Evolutionary conservation across 2,113 vertebrate species (phyloP).

Genomic region (Centropus unirufus): DNA sequence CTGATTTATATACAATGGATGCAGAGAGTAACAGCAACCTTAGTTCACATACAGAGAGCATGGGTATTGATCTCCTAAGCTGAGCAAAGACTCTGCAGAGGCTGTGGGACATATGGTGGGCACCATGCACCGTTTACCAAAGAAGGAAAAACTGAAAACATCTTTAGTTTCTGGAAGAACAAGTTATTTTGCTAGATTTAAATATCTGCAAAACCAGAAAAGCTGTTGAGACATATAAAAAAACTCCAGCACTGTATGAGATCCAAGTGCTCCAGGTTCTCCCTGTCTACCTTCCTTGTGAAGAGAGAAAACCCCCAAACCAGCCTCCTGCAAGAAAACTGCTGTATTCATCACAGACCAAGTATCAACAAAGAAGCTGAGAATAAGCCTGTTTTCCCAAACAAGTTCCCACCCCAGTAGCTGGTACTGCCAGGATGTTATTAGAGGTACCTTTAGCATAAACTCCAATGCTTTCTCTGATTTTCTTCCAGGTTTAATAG

Average conservation of each 20-base stretch:
- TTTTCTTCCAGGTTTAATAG: not conserved
- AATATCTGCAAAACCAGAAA: not conserved
- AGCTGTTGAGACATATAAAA: not conserved
- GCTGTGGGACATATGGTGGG: too few species aligned
- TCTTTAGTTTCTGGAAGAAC: not conserved
- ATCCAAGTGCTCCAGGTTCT: not conserved
- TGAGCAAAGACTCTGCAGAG: not conserved
- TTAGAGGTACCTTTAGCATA: not conserved
- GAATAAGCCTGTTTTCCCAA: not conserved
- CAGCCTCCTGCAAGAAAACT: not conserved
- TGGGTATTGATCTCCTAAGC: not conserved
- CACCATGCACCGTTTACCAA: not conserved
- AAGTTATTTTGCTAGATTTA: not conserved
- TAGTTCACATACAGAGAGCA: accelerated
- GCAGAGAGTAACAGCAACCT: not conserved
- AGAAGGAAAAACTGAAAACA: not conserved
- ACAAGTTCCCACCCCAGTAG: not conserved
- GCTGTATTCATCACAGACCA: not conserved
- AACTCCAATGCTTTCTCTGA: accelerated
- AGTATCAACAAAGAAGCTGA: not conserved
- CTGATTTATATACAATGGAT: not conserved
- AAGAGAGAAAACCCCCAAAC: not conserved
- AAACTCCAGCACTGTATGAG: not conserved
- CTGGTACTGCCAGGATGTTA: not conserved
- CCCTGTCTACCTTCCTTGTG: not conserved